Evolutionary conservation across 1,140 invertebrate genomes (phyloP).

Genomic region (Elysia chlorotica): DNA sequence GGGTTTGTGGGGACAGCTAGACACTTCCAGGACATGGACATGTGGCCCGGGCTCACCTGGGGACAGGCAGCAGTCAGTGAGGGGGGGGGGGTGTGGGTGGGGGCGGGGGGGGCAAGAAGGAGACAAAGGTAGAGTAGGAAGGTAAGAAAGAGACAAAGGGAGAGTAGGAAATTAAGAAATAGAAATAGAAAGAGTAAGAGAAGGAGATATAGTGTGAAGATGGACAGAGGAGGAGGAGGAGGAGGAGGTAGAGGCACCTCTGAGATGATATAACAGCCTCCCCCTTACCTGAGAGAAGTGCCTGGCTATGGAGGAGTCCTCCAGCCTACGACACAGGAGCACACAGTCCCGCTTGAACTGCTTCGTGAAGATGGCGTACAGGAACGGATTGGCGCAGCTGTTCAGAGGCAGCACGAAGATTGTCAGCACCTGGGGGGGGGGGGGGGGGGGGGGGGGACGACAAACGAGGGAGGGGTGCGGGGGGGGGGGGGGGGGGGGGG

Average conservation of each 20-base stretch:
- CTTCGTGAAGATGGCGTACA: conserved; percentile 96
- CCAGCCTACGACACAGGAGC: conserved; percentile 73
- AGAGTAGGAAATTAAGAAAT: neutral
- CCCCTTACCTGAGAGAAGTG: conserved; percentile 40
- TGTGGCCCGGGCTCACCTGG: too few species aligned
- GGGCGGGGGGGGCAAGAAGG: neutral
- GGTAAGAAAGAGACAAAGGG: neutral
- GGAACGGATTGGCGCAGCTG: conserved; percentile 94
- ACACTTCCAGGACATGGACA: neutral
- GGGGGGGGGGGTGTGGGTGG: neutral
- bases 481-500: too few species aligned
- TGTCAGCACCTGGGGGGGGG: conserved; percentile 72
- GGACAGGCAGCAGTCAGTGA: too few species aligned
- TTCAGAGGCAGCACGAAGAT: conserved; percentile 94
- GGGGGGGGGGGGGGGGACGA: too few species aligned
- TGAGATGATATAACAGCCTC: too few species aligned
- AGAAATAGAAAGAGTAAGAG: neutral
- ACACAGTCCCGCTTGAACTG: conserved; percentile 98
- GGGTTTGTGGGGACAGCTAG: neutral
- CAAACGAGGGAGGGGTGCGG: too few species aligned
- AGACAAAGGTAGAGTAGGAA: neutral
- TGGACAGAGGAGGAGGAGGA: too few species aligned
- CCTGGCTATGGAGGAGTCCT: conserved; percentile 49
- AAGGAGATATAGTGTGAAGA: neutral
- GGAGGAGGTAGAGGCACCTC: too few species aligned